These are phyloP conservation scores for Drosophila carrolli DNA, from an alignment of 1,140 invertebrate species.

Conservation along the genomic window DNA sequence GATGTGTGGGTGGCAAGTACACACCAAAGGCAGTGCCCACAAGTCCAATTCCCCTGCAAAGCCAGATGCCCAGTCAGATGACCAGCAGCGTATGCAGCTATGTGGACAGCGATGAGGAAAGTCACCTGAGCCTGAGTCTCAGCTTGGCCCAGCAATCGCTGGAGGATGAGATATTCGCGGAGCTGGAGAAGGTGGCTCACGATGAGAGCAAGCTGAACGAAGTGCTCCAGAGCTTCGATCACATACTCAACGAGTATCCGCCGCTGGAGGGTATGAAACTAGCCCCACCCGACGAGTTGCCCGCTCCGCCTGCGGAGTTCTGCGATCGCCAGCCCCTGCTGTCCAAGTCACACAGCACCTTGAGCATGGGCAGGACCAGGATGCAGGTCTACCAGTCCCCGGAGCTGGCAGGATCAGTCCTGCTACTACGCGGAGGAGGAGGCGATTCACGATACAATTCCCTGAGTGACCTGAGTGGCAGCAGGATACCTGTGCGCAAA, in stretches of 20 bases:
- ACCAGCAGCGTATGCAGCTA: constrained; percentile 58
- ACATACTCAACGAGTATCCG: constrained; percentile 85
- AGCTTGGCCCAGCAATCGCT: constrained; percentile 75
- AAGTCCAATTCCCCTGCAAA: background rate
- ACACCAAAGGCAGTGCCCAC: constrained; percentile 48
- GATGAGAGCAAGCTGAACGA: constrained; percentile 87
- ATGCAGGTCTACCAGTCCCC: constrained; percentile 71
- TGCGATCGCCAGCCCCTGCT: constrained; percentile 65
- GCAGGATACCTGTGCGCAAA: constrained; percentile 84
- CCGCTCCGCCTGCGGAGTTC: constrained; percentile 57
- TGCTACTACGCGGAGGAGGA: constrained; percentile 41
- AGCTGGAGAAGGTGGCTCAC: constrained; percentile 84
- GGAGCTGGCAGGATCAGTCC: constrained; percentile 56
- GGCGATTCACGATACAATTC: constrained; percentile 84
- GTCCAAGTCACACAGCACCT: constrained; percentile 84
- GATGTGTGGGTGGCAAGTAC: constrained; percentile 74
- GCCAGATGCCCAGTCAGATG: constrained; percentile 29
- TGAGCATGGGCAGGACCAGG: constrained; percentile 53
- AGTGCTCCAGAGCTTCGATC: constrained; percentile 88
- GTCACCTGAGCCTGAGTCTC: constrained; percentile 60
- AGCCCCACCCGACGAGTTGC: constrained; percentile 22
- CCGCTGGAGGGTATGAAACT: constrained; percentile 9
- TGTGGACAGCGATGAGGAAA: constrained; percentile 77
- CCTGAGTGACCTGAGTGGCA: constrained; percentile 85
- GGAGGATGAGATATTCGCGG: constrained; percentile 83